Percentiles rank a stretch among this genome's conserved stretches.
These are phyloP conservation scores for Mus musculus DNA, from an alignment of 2,113 vertebrate species.

Conservation along the genomic window GRCm39 chr6:126299501-126300000, in stretches of 20 bases:
- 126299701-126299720: not conserved
- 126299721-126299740: not conserved
- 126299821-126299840: not conserved
- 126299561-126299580: not conserved
- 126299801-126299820: not conserved
- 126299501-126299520: slow-evolving; percentile 11
- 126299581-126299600: not conserved
- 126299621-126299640: not conserved
- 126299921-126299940: not conserved
- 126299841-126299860: not conserved
- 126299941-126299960: not conserved
- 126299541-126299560: not conserved
- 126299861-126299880: not conserved
- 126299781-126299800: not conserved
- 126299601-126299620: not conserved
- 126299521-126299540: not conserved
- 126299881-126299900: not conserved
- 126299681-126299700: not conserved
- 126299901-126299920: not conserved
- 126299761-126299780: not conserved
- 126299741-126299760: rapidly evolving
- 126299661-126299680: not conserved
- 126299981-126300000: not conserved
- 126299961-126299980: not conserved
- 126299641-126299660: not conserved